These are phyloP conservation scores for Gadus macrocephalus DNA, from an alignment of 2,113 vertebrate genomes.

Conservation along the genomic window DNA sequence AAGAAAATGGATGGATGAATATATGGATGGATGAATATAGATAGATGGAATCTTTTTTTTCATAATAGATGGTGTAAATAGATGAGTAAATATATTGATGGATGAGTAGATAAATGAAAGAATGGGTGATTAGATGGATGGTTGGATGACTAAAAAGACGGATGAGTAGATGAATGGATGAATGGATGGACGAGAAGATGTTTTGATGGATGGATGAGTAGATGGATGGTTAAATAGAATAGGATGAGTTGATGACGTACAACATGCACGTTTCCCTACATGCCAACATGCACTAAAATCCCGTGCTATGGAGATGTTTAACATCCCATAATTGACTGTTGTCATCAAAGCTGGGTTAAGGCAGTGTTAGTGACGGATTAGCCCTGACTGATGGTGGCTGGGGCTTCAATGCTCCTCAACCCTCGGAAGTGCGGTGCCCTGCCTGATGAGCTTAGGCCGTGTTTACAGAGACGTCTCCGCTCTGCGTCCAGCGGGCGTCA, in stretches of 20 bases:
- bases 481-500: not conserved
- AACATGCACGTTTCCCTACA: too few species aligned
- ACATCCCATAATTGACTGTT: conserved; percentile 28
- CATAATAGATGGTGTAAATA: not conserved
- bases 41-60: too few species aligned
- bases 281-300: too few species aligned
- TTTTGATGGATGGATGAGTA: not conserved
- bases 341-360: conserved; percentile 52
- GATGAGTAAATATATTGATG: not conserved
- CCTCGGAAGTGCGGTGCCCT: conserved; percentile 49
- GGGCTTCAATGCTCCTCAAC: conserved; percentile 38
- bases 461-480: conserved; percentile 41
- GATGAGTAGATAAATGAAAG: too few species aligned
- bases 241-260: too few species aligned
- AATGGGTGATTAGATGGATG: not conserved
- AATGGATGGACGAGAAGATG: not conserved
- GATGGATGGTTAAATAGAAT: too few species aligned
- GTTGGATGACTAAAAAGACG: too few species aligned
- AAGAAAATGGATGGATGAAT: not conserved
- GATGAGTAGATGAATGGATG: not conserved
- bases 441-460: conserved; percentile 50
- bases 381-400: conserved; percentile 49
- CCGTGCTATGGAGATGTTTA: too few species aligned
- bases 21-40: not conserved
- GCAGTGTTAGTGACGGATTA: conserved; percentile 57